Evolutionary conservation across 2,113 vertebrate genomes (phyloP), one percentile per base, ranked within the genome.

Genomic region (Nibea coibor): DNA sequence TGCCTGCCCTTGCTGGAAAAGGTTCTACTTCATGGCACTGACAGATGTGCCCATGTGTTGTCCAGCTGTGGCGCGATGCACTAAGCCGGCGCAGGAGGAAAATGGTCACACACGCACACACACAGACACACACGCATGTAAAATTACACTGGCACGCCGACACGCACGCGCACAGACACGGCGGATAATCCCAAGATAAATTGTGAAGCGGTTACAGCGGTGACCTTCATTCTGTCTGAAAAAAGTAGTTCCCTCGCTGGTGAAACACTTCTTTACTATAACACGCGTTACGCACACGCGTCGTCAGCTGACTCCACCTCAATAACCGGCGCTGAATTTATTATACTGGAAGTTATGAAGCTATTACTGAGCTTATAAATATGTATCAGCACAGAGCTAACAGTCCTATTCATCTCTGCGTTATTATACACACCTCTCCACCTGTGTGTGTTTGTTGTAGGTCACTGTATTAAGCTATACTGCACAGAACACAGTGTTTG

Each of bases 1-100:
- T 81, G 89, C 65, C 82, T 69, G 87, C 51, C 82, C 78, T 87
- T 50, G 76, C 72, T 84, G 88, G 78, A 89, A 81, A 91, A 87
- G 84, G 84, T 81, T 89, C 80, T 84, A 85, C 84, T 87, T 80
- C 72, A 77, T 77, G 90, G 89, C 86, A 72, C 87, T 91, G 92
- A 88, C 86, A 90, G 89, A 92, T 91, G 90, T 92, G 88, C 76
- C 85, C 86, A 83, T 89, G 91, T 92, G 89, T 76, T 69, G 86
- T 85, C 87, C 91, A 93, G 93, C 88, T 92, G 92, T 87, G 89
- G 80, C 83, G 19, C 76, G 82, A 70, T 50, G 80, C 83, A 75
- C 79, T 78, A 82, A 86, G 78, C 86, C 77, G 39, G 31, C 53
- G 42, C 81, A 66, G 80, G 78, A 84, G 80, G 66, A 67, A 59